Conservation (phyloP, 2,797 vertebrate genomes). For the Enteromius trimaculatus region DNA sequence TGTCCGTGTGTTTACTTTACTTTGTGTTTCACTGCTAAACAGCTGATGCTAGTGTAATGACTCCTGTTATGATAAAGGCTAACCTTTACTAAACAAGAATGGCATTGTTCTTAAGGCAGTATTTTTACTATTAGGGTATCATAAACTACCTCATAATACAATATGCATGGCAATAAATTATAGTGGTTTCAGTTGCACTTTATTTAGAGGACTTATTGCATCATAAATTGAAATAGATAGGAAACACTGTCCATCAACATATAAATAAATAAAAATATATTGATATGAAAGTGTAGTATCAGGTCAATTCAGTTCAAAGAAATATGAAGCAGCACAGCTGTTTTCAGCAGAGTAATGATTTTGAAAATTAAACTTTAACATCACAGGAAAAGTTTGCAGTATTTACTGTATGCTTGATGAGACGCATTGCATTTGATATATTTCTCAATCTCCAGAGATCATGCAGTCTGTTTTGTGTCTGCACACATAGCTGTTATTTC, state of each 20-base stretch:
- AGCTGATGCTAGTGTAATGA: not conserved
- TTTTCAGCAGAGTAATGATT: not conserved
- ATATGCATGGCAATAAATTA: not conserved
- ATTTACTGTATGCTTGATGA: not conserved
- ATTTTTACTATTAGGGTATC: not conserved
- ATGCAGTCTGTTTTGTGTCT: not conserved
- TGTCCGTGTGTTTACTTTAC: not conserved
- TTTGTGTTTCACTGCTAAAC: not conserved
- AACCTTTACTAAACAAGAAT: not conserved
- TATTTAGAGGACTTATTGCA: not conserved
- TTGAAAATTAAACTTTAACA: not conserved
- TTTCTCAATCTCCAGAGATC: no score
- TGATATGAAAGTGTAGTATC: not conserved
- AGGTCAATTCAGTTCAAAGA: not conserved
- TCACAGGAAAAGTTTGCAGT: not conserved
- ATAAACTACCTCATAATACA: not conserved
- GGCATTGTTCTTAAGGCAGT: not conserved
- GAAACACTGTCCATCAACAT: not conserved
- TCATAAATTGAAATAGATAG: not conserved
- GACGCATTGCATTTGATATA: not conserved
- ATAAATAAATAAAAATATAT: not conserved
- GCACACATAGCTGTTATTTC: constrained; percentile 10
- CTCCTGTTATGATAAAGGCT: not conserved
- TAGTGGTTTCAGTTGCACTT: not conserved
- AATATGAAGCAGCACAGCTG: not conserved